Conservation (phyloP, 2,113 vertebrate species). For the Chaetodon trifascialis region DNA sequence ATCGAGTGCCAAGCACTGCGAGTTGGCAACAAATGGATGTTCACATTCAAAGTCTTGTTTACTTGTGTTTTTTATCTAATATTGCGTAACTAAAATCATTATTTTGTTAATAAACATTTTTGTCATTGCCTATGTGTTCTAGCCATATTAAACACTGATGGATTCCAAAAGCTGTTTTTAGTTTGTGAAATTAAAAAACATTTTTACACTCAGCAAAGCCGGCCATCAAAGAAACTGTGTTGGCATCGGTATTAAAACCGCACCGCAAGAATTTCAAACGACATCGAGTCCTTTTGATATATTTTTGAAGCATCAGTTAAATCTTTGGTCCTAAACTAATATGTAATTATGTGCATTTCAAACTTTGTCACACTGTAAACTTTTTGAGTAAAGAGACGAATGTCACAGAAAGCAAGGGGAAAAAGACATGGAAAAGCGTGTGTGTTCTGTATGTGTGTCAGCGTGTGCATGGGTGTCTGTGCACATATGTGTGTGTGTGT, state of each 20-base stretch:
- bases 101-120: constrained; percentile 11
- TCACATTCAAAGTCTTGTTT: not conserved
- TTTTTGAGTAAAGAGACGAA: not conserved
- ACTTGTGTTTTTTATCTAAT: not conserved
- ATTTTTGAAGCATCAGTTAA: not conserved
- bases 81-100: not conserved
- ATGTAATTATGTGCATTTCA: not conserved
- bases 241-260: not conserved
- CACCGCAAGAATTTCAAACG: not conserved
- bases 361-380: not conserved
- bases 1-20: not conserved
- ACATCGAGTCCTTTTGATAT: not conserved
- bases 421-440: constrained; percentile 18
- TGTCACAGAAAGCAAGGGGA: not conserved
- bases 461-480: constrained; percentile 17
- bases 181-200: not conserved
- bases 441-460: constrained; percentile 12
- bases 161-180: not conserved
- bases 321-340: not conserved
- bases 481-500: constrained; percentile 20
- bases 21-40: not conserved
- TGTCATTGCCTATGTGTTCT: not conserved
- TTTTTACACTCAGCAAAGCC: not conserved
- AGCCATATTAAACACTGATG: constrained; percentile 1
- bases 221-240: constrained; percentile 3